These are phyloP conservation scores for Vannuccia rotundouncinata DNA, from an alignment of 2,888 invertebrate species.

Conservation along the genomic window DNA sequence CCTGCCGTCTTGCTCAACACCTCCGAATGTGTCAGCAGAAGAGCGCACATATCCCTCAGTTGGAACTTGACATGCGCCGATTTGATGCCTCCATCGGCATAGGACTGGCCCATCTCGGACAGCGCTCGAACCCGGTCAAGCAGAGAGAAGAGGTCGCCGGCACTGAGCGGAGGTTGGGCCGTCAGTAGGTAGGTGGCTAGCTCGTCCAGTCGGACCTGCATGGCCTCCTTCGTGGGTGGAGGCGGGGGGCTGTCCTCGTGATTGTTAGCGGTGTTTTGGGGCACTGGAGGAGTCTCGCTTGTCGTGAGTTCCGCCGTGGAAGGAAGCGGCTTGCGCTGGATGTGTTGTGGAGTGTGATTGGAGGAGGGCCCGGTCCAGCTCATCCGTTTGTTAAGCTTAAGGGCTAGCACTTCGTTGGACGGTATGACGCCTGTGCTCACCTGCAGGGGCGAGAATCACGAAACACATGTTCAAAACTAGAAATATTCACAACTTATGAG, in stretches of 20 bases:
- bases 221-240: background rate
- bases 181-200: background rate
- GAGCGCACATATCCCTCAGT: background rate
- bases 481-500: too few relatives aligned
- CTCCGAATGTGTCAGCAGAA: background rate
- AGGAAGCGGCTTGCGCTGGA: too few relatives aligned
- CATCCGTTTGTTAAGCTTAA: conserved; percentile 34
- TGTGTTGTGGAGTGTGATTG: background rate
- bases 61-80: conserved; percentile 12
- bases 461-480: too few relatives aligned
- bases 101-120: background rate
- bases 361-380: conserved; percentile 29
- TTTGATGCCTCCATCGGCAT: background rate
- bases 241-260: background rate
- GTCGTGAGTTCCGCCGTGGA: background rate
- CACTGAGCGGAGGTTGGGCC: background rate
- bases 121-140: background rate
- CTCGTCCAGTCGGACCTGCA: background rate
- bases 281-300: background rate
- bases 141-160: conserved; percentile 2
- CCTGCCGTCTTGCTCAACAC: background rate
- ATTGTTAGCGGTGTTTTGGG: background rate
- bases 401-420: too few relatives aligned
- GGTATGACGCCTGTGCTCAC: too few relatives aligned
- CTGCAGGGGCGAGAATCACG: too few relatives aligned